Percentiles rank a stretch among this genome's conserved stretches.
These are phyloP conservation scores for Mus spicilegus DNA, from an alignment of 2,113 vertebrate genomes.

Conservation along the genomic window DNA sequence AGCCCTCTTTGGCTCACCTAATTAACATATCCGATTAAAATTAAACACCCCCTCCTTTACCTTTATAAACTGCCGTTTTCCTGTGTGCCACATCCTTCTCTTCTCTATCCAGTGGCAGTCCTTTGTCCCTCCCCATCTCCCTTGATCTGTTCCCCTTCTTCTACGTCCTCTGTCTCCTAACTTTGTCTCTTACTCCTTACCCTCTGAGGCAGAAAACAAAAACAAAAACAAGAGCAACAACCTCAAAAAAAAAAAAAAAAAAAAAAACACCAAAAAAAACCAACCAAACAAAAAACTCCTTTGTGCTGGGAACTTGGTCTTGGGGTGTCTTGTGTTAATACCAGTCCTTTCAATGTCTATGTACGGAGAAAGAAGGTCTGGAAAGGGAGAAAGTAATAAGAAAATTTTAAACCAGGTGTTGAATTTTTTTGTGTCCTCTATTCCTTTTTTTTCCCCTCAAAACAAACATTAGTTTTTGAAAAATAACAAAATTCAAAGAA, in stretches of 20 bases:
- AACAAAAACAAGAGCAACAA: too few relatives aligned
- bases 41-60: background rate
- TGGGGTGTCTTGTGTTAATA: background rate
- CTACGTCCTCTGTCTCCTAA: background rate
- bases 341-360: background rate
- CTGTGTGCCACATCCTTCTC: background rate
- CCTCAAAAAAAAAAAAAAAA: too few relatives aligned
- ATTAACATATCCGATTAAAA: background rate
- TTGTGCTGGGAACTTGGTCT: background rate
- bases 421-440: constrained; percentile 25
- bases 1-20: background rate
- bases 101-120: background rate
- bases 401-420: background rate
- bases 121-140: background rate
- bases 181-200: background rate
- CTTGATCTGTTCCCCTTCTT: background rate
- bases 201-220: background rate
- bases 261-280: too few relatives aligned
- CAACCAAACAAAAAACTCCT: background rate
- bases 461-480: background rate
- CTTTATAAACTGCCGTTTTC: background rate
- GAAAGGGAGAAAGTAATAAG: background rate
- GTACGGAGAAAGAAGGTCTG: background rate
- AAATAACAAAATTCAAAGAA: background rate
- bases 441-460: background rate